A percentile compares a stretch with the other conserved stretches of the same genome.
Evolutionary conservation across 2,797 vertebrate genomes (phyloP).

Genomic region (Taeniopygia guttata): DNA sequence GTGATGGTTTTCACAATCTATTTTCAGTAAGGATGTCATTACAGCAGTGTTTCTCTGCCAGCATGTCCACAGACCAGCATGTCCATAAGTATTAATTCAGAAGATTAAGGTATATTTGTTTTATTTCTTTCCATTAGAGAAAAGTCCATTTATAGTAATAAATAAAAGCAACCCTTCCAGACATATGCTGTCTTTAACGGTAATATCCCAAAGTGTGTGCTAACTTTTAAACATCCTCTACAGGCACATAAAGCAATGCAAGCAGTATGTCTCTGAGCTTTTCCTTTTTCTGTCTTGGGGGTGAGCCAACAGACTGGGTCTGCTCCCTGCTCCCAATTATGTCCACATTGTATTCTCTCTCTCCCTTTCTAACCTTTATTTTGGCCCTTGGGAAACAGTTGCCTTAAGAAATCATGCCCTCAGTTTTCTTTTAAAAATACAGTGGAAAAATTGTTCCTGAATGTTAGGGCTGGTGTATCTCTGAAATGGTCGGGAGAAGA

Average conservation of each 20-base stretch:
- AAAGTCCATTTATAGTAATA: constrained; percentile 11
- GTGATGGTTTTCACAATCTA: not conserved
- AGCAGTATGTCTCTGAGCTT: constrained; percentile 13
- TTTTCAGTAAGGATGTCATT: not conserved
- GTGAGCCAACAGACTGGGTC: not conserved
- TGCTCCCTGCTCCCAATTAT: constrained; percentile 16
- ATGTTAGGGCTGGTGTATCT: not conserved
- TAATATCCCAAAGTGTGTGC: constrained; percentile 17
- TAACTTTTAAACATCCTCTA: constrained; percentile 55
- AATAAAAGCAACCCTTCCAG: constrained; percentile 31
- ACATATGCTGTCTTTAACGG: not conserved
- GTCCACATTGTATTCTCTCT: not conserved
- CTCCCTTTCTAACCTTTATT: constrained; percentile 2
- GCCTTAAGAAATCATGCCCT: not conserved
- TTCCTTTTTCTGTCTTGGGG: not conserved
- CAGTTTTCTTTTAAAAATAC: not conserved
- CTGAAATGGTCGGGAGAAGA: not conserved
- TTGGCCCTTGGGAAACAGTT: constrained; percentile 26
- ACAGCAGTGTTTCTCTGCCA: not conserved
- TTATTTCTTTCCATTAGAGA: not conserved
- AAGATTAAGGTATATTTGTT: not conserved
- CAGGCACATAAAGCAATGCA: constrained; percentile 30
- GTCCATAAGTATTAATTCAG: not conserved
- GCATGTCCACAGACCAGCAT: not conserved
- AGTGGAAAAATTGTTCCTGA: not conserved